Evolutionary conservation across 1,140 invertebrate genomes (phyloP), one percentile per base, ranked within the genome.

Genomic region (Pseudobourletiella spinata): DNA sequence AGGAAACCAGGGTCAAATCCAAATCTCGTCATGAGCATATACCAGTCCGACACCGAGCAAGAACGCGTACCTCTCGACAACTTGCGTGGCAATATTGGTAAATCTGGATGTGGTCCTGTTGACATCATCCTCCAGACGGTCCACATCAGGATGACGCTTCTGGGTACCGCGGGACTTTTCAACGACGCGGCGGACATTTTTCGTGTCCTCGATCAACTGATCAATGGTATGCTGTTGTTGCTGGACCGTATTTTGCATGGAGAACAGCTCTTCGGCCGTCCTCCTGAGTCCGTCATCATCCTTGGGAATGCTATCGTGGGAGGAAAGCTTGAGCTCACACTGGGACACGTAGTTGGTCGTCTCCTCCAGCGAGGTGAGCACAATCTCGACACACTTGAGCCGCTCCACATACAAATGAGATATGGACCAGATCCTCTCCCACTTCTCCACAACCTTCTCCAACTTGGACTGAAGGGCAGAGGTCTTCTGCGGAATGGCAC

Each of bases 121-220:
- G 2, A 97, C 87, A 70, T 98, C 94, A 67, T 90, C 87, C 73
- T 98, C 94, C n/a, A 98, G 74, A 18, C 87, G 79, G 70, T 97
- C 94, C 59, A 99, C 82, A 77, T 98, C 95, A 8, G 82, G 81
- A 65, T 84, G 86, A 75, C 83, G 82, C 71, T 79, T 70, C 74
- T 80, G 76, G 75, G 81, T 69, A 75, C 81, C 83, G 57, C 92
- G 76, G 1, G 90, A 93, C 70, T 85, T 85, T 70, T 93, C 90
- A 0, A 92, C 91, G 50, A 95, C 78, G 39, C 88, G 82, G 46
- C 91, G 82, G 35, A 93, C 84, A 73, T 87, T 88, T 69, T 87
- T 86, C 0, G 89, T 86, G 6, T 55, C 6, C 63, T 91, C 88
- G 71, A 89, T 88, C 74, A 99, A 79, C 71, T 89, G 86, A 74